Evolutionary conservation across 2,797 vertebrate species (phyloP), one percentile per base, ranked within the genome.

Genomic region (Oryzias sinensis): DNA sequence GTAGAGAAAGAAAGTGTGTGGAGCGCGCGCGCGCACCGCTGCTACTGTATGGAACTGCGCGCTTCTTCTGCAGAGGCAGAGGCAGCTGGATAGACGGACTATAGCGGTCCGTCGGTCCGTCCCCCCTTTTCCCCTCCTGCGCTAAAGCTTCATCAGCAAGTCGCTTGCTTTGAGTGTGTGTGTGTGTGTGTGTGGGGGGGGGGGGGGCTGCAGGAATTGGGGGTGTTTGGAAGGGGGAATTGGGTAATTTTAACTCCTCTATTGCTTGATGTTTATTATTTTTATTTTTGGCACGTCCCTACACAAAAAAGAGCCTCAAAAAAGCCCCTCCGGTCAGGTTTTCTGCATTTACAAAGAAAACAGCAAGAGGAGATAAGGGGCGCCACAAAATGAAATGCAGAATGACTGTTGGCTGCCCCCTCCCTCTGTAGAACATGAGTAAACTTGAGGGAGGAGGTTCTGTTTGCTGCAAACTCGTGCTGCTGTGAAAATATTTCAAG

Each of bases 31-130:
- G 47, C 62, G 20, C 20, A 22, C 20, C 20, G 8, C 8, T 11
- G 29, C 8, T 33, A 9, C 29, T 33, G 29, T 33, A 9, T 3
- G 3, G 29, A 33, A 33, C 29, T 1, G 77, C 68, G 86, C 79
- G 83, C 80, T 81, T 83, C 80, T 81, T 83, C 87, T 90, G 87
- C 88, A 90, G 88, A 88, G 84, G 84, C 79, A 67, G 64, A 55
- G 72, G 83, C 83, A 77, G 81, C 80, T 86, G 84, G 87, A 86
- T 72, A 55, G 81, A 87, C 68, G 56, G 79, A 86, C 61, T 41
- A 33, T 11, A 74, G 74, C 72, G 24, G 78, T 63, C 59, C 65
- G 70, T 75, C 62, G 47, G 72, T 74, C 77, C 58, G 51, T 67
- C 68, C 5, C 65, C 65, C 48, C 54, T n/a, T 33, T 14, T 49